Percentiles rank a stretch among this genome's conserved stretches.
These are phyloP conservation scores for Sebastes jordani DNA, from an alignment of 2,797 vertebrate species.

Conservation along the genomic window DNA sequence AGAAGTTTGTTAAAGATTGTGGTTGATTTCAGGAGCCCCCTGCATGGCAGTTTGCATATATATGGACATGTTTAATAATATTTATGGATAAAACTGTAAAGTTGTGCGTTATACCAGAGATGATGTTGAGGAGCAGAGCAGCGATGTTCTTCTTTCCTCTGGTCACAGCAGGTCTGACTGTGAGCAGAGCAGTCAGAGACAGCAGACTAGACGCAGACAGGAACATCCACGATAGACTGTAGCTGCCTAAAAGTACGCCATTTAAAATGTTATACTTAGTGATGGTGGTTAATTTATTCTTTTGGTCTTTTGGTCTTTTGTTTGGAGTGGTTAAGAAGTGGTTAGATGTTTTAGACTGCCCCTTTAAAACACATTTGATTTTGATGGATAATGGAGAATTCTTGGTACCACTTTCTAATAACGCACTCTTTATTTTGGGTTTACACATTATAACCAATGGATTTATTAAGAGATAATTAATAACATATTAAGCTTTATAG, in stretches of 20 bases:
- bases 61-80: not conserved
- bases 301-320: too few species aligned
- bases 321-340: too few species aligned
- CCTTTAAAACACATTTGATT: too few species aligned
- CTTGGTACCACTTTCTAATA: too few species aligned
- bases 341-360: too few species aligned
- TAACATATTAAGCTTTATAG: too few species aligned
- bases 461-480: too few species aligned
- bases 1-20: not conserved
- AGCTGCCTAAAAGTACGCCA: not conserved
- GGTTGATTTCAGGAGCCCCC: not conserved
- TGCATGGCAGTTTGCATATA: not conserved
- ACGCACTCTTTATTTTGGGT: too few species aligned
- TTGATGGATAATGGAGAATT: too few species aligned
- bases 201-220: slow-evolving; percentile 44
- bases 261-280: not conserved
- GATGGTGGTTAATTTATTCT: not conserved
- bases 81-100: too few species aligned
- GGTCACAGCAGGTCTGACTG: slow-evolving; percentile 36
- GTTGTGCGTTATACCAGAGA: slow-evolving; percentile 31
- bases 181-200: slow-evolving; percentile 41
- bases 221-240: slow-evolving; percentile 66
- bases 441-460: too few species aligned
- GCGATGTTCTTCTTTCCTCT: slow-evolving; percentile 33
- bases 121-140: slow-evolving; percentile 49